Base-by-base conservation (phyloP, 2,888 invertebrate genomes). In the Tachystola acroxantha region DNA sequence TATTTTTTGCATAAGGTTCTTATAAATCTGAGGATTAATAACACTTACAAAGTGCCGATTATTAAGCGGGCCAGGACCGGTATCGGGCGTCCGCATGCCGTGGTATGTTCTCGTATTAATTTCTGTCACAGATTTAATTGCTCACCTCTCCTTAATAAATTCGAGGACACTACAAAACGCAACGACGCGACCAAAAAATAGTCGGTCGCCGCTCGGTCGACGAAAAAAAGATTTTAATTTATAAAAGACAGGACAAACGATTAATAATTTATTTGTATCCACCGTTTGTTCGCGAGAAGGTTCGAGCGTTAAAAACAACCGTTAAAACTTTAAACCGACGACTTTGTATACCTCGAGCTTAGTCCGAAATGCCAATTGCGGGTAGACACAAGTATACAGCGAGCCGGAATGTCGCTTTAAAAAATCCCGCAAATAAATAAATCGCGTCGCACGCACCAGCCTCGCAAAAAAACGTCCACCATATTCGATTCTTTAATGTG, bases 401-500 rank as follows among this genome's bases (percentile, higher is more conserved):
- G 75, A 65, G 73, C 72, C 76, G 81, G 86, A 86, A 86, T 86
- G 86, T 84, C 86, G 77, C 75, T 78, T 85, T 81, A 81, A 85
- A 85, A 85, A 86, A 79, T 70, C 58, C 66, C 67, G 81, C 84
- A 84, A 82, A 85, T 86, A 86, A 85, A 86, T 86, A 86, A 85
- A 86, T 78, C 85, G 85, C 78, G 80, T 78, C 82, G 86, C 81
- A 78, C 80, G 70, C 81, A 84, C 71, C 67, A 71, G 68, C 62
- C 61, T 60, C 50, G 54, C 68, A 80, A 84, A 84, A 85, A 85
- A 80, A 82, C 68, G 67, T 70, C 78, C 62, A 68, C 82, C 67
- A 87, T 86, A 85, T 87, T 87, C 84, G 82, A 85, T 86, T 86
- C 87, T 87, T 86, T 79, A 84, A 86, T 84, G 85, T 84, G 86